Evolutionary conservation across 2,113 vertebrate genomes (phyloP), one percentile per base, ranked within the genome.

Genomic region (Scatophagus argus): DNA sequence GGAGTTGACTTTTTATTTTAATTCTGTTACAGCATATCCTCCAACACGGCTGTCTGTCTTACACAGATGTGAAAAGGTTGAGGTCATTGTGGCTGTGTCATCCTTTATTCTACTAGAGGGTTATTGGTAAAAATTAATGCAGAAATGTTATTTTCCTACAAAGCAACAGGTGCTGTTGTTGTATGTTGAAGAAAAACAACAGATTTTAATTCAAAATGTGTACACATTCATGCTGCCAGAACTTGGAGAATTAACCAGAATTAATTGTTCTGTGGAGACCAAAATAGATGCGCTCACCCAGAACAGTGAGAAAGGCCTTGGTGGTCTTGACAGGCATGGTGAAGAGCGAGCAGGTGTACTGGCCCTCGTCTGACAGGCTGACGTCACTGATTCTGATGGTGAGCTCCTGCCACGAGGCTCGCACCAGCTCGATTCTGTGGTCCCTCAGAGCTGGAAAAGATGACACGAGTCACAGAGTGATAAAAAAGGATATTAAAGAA

Each of bases 281-380:
- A 51, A 71, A 80, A 36, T 3, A 10, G 34, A 47, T 17, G 39
- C 46, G 89, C 96, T 96, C 90, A 99, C 98, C 97, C 1, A 99
- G 93, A 74, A 99, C 97, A 1, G 96, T 98, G 84, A 99, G 97
- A 88, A 96, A 99, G 93, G 98, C 97, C 95, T 97, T 99, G 92
- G 97, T 96, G 72, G 97, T 99, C 93, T 97, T 99, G 94, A 99
- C 97, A 75, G 98, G 98, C 98, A 99, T 99, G 59, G 98, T 99
- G 94, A 99, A 99, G 84, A 99, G 95, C 13, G 98, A 99, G 90
- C 98, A 99, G 69, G 98, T 99, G 85, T 99, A 99, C 87, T 96
- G 97, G 72, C 98, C 98, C 91, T 99, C 98, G 64, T 99, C 98
- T 0, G 96, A 96, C 91, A 99, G 95, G 61, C 96, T 93, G 81